Evolutionary conservation across 1,140 invertebrate species (phyloP), one percentile per base, ranked within the genome.

Genomic region (Heliconius nattereri): DNA sequence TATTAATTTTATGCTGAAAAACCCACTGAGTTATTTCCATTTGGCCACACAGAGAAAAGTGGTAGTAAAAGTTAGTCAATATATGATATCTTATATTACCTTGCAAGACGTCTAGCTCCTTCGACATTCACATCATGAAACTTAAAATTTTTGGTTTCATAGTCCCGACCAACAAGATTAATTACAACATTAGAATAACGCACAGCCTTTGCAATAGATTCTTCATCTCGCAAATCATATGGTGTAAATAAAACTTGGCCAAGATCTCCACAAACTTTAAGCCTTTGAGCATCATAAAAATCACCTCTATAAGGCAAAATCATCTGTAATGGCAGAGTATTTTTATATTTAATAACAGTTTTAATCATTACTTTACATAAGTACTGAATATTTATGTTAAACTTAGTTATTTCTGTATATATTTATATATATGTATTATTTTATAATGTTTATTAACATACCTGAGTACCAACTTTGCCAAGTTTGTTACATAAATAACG

Each of bases 131-230:
- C 97, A 95, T 98, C 97, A 45, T 97, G 93, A 88, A 96, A 98
- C 71, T 94, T 96, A 82, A 97, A 99, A 90, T 98, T 98, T 94
- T 96, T 97, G 0, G 99, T 99, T 93, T 99, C 98, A 95, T 96
- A 98, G 83, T 99, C 97, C 75, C 97, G 95, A 32, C 99, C 99
- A 86, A 99, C 96, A 54, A 99, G 95, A 94, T 99, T 99, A 82
- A 99, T 97, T 1, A 99, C 99, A 80, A 99, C 97, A 95, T 99
- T 99, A 0, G 99, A 99, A 95, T 99, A 98, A 87, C 98, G 97
- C 7, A 99, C 96, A 16, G 97, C 97, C 92, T 97, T 98, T 7
- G 96, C 94, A 84, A 99, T 97, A 0, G 97, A 97, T n/a, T 97
- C 97, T 87, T 99, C 98, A 95, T 99, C 98, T 70, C 95, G 95